These are phyloP conservation scores for Rhagoletis pomonella DNA, from an alignment of 1,140 invertebrate species.

Conservation along the genomic window DNA sequence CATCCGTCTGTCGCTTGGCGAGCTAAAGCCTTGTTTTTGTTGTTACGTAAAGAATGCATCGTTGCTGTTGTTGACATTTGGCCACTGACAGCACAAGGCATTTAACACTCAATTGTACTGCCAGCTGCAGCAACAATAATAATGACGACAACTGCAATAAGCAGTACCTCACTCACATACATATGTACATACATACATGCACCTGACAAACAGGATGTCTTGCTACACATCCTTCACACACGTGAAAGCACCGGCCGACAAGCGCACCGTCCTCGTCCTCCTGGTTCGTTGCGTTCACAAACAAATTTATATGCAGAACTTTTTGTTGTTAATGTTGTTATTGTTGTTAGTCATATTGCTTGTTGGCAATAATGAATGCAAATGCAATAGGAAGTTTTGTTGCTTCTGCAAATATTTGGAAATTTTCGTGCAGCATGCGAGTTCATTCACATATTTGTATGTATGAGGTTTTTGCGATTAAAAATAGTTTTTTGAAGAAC, in stretches of 20 bases:
- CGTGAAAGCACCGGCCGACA: not conserved
- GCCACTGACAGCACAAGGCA: not conserved
- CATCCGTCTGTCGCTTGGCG: not conserved
- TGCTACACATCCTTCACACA: not conserved
- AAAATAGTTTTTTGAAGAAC: too few relatives aligned
- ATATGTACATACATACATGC: too few relatives aligned
- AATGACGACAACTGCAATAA: not conserved
- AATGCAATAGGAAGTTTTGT: constrained; percentile 13
- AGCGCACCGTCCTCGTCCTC: not conserved
- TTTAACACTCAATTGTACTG: constrained; percentile 42
- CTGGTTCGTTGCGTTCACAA: constrained; percentile 16
- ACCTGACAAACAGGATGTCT: too few relatives aligned
- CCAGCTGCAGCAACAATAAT: not conserved
- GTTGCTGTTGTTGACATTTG: not conserved
- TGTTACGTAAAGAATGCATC: not conserved
- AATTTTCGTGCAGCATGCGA: not conserved
- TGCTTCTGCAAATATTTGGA: constrained; percentile 28
- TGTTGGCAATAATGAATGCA: constrained; percentile 42
- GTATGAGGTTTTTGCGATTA: too few relatives aligned
- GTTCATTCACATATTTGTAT: not conserved
- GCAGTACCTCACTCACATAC: not conserved
- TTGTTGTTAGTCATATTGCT: not conserved
- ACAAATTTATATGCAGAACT: constrained; percentile 28
- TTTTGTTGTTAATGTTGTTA: constrained; percentile 36
- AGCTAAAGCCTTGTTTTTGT: not conserved